phyloP scores from a whole-genome alignment of 1,140 invertebrate genomes.

The Diachasmimorpha longicaudata region DNA sequence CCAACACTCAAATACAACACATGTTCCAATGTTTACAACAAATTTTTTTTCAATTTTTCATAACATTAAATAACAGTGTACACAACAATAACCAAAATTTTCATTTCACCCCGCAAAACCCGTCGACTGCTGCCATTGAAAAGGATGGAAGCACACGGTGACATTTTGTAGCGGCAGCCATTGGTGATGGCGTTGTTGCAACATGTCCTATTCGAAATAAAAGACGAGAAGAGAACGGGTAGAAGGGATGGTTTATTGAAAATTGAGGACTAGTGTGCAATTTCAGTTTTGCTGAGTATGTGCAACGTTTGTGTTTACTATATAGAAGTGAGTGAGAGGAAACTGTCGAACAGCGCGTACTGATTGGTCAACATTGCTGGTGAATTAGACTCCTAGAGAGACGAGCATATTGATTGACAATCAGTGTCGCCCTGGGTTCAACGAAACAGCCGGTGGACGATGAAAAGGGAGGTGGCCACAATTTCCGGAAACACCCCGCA shows the following conservation, averaged over 20 bases:
- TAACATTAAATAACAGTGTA: too few relatives aligned
- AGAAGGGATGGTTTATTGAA: conserved; percentile 2
- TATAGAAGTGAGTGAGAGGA: conserved; percentile 9
- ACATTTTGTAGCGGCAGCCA: neutral
- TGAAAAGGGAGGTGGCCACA: neutral
- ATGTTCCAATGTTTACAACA: too few relatives aligned
- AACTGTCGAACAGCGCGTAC: conserved; percentile 37
- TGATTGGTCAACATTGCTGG: conserved; percentile 63
- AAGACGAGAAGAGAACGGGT: neutral
- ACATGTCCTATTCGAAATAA: neutral
- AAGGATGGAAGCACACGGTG: neutral
- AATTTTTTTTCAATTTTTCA: too few relatives aligned
- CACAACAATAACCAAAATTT: too few relatives aligned
- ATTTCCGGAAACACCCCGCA: conserved; percentile 12
- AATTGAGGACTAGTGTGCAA: conserved; percentile 2
- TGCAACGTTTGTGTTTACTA: neutral
- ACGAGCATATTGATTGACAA: conserved; percentile 64
- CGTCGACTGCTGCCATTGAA: neutral
- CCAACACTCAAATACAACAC: too few relatives aligned
- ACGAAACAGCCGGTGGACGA: conserved; percentile 42
- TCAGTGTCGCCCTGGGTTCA: conserved; percentile 56
- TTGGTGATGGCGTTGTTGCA: neutral
- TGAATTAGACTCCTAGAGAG: conserved; percentile 60
- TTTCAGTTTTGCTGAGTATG: neutral
- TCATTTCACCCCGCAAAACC: too few relatives aligned